These are phyloP conservation scores for Lycaena phlaeas DNA, from an alignment of 2,888 invertebrate species.

Conservation along the genomic window DNA sequence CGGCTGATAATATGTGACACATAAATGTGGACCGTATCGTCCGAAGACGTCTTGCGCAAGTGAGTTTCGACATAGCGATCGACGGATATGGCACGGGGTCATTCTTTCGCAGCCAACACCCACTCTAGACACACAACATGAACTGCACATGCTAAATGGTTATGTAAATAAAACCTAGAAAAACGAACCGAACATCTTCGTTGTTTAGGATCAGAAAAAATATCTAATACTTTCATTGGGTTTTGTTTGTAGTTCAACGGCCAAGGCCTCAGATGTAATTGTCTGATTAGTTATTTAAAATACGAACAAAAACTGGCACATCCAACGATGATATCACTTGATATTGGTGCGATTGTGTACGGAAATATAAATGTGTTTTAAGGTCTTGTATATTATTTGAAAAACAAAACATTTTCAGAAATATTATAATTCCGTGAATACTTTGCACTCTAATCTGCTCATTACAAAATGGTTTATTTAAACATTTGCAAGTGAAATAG, in stretches of 20 bases:
- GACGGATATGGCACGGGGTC: slow-evolving; percentile 66
- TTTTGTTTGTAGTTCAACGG: slow-evolving; percentile 23
- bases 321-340: slow-evolving; percentile 4
- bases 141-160: slow-evolving; percentile 45
- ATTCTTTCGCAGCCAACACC: slow-evolving; percentile 55
- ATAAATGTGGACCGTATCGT: slow-evolving; percentile 21
- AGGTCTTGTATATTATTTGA: too few species aligned
- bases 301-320: neutral
- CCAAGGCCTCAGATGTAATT: slow-evolving; percentile 22
- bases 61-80: slow-evolving; percentile 54
- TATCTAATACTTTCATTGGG: slow-evolving; percentile 9
- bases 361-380: neutral
- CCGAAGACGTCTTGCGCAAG: slow-evolving; percentile 55
- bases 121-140: slow-evolving; percentile 52
- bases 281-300: slow-evolving; percentile 6
- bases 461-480: too few species aligned
- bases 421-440: too few species aligned
- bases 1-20: slow-evolving; percentile 5
- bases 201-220: slow-evolving; percentile 3
- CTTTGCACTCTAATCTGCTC: too few species aligned
- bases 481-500: too few species aligned
- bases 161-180: slow-evolving; percentile 41
- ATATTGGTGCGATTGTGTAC: slow-evolving; percentile 4
- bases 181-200: slow-evolving; percentile 26
- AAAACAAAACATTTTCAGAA: too few species aligned